Conservation (phyloP, 2,113 vertebrate species). For the Platichthys flesus region DNA sequence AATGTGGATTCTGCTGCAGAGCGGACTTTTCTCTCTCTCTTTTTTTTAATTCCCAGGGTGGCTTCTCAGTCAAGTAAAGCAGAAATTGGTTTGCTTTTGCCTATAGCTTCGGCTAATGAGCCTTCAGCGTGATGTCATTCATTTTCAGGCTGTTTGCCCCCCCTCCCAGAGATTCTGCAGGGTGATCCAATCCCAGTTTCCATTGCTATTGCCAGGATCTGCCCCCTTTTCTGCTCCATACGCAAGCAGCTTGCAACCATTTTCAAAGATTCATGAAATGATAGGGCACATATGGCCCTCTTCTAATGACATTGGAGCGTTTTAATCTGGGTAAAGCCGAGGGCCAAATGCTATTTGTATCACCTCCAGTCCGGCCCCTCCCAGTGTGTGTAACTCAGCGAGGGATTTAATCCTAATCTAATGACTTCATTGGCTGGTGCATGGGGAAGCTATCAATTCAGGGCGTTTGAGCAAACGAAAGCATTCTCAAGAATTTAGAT, state of each 20-base stretch:
- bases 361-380: slow-evolving; percentile 71
- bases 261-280: slow-evolving; percentile 64
- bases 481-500: slow-evolving; percentile 41
- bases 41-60: background rate
- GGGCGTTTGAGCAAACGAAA: slow-evolving; percentile 40
- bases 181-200: background rate
- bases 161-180: background rate
- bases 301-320: slow-evolving; percentile 79
- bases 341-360: slow-evolving; percentile 79
- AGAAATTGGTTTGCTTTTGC: slow-evolving; percentile 11
- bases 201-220: background rate
- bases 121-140: slow-evolving; percentile 48
- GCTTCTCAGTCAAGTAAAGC: slow-evolving; percentile 12
- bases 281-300: slow-evolving; percentile 61
- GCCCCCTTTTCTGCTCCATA: slow-evolving; percentile 12
- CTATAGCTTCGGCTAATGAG: slow-evolving; percentile 18
- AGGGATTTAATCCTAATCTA: slow-evolving; percentile 82
- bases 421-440: slow-evolving; percentile 73
- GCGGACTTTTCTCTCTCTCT: background rate
- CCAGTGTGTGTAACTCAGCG: slow-evolving; percentile 70
- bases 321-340: slow-evolving; percentile 81
- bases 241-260: slow-evolving; percentile 21
- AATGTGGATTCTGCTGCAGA: slow-evolving; percentile 39
- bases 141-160: slow-evolving; percentile 11
- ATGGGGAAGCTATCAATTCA: slow-evolving; percentile 54